A percentile compares a stretch with the other conserved stretches of the same genome.
These are phyloP conservation scores for Oscheius onirici DNA, from an alignment of 2,888 invertebrate genomes.

Conservation along the genomic window DNA sequence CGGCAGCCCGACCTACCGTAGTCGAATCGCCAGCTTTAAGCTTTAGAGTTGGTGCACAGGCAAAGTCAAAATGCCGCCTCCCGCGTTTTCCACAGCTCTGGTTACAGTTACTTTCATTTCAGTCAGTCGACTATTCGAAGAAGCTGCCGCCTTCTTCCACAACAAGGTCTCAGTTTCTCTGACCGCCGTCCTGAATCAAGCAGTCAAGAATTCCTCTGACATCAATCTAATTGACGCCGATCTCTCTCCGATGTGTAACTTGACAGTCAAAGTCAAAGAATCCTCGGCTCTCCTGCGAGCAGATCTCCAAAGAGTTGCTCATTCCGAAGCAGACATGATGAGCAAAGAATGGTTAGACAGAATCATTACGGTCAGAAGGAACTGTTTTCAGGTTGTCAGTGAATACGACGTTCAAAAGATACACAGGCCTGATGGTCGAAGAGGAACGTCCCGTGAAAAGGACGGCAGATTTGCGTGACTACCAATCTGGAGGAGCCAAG, in stretches of 20 bases:
- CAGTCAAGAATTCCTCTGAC: conserved; percentile 19
- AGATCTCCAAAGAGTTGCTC: not conserved
- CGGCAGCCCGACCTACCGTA: too few relatives aligned
- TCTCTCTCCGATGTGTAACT: conserved; percentile 53
- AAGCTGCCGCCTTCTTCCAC: conserved; percentile 26
- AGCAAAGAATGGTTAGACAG: conserved; percentile 29
- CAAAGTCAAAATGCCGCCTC: too few relatives aligned
- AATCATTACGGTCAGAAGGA: not conserved
- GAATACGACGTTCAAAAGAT: conserved; percentile 43
- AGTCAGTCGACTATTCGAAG: conserved; percentile 40
- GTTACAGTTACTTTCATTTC: conserved; percentile 10
- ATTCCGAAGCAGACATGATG: conserved; percentile 19
- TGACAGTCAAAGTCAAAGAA: conserved; percentile 14
- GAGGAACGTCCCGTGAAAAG: conserved; percentile 7
- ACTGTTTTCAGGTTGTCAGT: conserved; percentile 39
- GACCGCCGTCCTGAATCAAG: conserved; percentile 30
- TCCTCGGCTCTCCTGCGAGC: not conserved
- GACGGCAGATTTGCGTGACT: not conserved
- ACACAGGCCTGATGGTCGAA: conserved; percentile 8
- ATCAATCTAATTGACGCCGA: conserved; percentile 57
- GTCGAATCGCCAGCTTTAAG: too few relatives aligned
- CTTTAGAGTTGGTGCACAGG: not conserved
- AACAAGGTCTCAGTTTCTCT: not conserved
- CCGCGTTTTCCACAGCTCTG: too few relatives aligned
- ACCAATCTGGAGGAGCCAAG: not conserved